These are phyloP conservation scores for Chrysocyon brachyurus DNA, from an alignment of 2,797 vertebrate species.

Conservation along the genomic window DNA sequence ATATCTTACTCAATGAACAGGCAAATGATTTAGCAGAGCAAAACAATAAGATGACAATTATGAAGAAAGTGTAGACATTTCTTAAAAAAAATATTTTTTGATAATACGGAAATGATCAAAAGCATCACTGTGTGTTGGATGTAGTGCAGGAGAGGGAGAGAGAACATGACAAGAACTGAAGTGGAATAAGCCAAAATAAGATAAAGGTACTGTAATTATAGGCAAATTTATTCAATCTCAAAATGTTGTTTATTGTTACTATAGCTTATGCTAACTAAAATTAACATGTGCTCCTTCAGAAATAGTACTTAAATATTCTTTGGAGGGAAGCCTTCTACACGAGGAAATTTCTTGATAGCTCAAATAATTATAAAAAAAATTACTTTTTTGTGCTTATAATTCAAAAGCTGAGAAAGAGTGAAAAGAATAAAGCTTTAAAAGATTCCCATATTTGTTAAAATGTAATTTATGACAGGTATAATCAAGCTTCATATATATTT, in stretches of 20 bases:
- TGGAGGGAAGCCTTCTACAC: not conserved
- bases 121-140: not conserved
- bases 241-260: not conserved
- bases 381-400: not conserved
- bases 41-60: not conserved
- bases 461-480: not conserved
- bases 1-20: not conserved
- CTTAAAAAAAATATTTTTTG: not conserved
- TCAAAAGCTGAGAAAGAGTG: slow-evolving; percentile 10
- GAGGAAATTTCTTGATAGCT: not conserved
- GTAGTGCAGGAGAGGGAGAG: not conserved
- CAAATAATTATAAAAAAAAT: not conserved
- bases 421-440: not conserved
- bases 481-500: not conserved
- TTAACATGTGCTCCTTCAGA: not conserved
- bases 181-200: slow-evolving; percentile 22
- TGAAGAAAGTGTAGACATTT: not conserved
- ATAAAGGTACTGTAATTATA: not conserved
- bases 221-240: not conserved
- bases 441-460: not conserved
- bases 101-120: not conserved
- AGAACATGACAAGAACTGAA: not conserved
- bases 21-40: not conserved
- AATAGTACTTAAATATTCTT: not conserved
- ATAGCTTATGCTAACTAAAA: not conserved